These are phyloP conservation scores for Oenanthe oenanthe DNA, from an alignment of 2,113 vertebrate genomes.

Conservation along the genomic window DNA sequence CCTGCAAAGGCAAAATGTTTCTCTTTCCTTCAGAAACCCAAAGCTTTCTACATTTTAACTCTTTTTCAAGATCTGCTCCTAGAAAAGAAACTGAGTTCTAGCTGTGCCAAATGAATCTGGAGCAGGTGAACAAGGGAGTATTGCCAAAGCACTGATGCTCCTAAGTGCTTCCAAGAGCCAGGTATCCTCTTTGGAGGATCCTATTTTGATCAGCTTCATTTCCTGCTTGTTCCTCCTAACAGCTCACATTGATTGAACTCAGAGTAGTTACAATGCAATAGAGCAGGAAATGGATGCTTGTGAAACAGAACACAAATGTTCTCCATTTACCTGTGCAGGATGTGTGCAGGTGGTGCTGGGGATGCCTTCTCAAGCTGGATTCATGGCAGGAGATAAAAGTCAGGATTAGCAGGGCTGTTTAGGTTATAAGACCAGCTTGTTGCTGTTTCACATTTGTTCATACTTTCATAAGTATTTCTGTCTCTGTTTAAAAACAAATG, in stretches of 20 bases:
- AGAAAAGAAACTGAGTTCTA: neutral
- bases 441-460: neutral
- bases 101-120: neutral
- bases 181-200: neutral
- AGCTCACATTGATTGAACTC: neutral
- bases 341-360: neutral
- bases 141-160: neutral
- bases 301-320: neutral
- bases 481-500: neutral
- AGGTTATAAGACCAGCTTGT: neutral
- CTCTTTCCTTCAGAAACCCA: neutral
- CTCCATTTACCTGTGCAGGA: neutral
- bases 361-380: neutral
- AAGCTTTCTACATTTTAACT: neutral
- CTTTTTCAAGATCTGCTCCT: neutral
- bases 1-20: neutral
- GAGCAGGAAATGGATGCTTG: neutral
- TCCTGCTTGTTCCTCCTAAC: neutral
- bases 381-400: neutral
- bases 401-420: neutral
- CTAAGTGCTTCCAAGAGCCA: neutral
- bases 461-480: neutral
- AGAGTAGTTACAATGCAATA: neutral
- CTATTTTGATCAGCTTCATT: neutral
- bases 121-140: neutral